Conservation (phyloP, 1,140 invertebrate species). For the Eurosta solidaginis region DNA sequence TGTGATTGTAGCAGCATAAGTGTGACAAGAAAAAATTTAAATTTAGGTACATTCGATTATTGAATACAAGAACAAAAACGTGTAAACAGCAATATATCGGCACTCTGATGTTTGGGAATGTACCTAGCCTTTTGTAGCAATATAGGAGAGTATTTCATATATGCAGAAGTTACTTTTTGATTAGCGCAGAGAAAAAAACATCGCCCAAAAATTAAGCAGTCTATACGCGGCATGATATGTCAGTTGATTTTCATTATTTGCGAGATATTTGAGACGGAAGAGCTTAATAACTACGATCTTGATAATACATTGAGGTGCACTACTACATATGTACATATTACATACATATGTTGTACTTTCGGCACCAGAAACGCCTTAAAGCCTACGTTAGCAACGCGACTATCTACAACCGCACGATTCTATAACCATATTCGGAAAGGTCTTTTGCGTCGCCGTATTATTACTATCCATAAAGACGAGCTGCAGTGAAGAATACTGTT, state of each 20-base stretch:
- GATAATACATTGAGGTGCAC: slow-evolving; percentile 4
- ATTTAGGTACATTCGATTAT: too few relatives aligned
- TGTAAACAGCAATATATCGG: too few relatives aligned
- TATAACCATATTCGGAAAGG: slow-evolving; percentile 81
- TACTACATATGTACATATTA: background rate
- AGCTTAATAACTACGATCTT: background rate
- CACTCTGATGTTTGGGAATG: too few relatives aligned
- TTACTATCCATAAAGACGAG: slow-evolving; percentile 73
- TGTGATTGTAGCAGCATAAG: too few relatives aligned
- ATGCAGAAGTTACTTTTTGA: too few relatives aligned
- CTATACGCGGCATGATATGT: background rate
- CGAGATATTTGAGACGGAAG: background rate
- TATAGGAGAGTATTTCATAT: too few relatives aligned
- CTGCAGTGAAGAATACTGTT: slow-evolving; percentile 74
- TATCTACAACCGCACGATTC: slow-evolving; percentile 83
- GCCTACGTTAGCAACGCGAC: slow-evolving; percentile 43
- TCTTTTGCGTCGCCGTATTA: slow-evolving; percentile 74
- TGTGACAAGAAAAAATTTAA: too few relatives aligned
- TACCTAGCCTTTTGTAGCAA: too few relatives aligned
- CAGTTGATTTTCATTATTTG: background rate
- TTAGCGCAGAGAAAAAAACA: too few relatives aligned
- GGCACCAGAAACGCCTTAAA: too few relatives aligned
- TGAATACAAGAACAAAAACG: too few relatives aligned
- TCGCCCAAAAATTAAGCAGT: too few relatives aligned
- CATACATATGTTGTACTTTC: background rate